These are phyloP conservation scores for Caenorhabditis latens DNA, from an alignment of 1,140 invertebrate genomes.

Conservation along the genomic window DNA sequence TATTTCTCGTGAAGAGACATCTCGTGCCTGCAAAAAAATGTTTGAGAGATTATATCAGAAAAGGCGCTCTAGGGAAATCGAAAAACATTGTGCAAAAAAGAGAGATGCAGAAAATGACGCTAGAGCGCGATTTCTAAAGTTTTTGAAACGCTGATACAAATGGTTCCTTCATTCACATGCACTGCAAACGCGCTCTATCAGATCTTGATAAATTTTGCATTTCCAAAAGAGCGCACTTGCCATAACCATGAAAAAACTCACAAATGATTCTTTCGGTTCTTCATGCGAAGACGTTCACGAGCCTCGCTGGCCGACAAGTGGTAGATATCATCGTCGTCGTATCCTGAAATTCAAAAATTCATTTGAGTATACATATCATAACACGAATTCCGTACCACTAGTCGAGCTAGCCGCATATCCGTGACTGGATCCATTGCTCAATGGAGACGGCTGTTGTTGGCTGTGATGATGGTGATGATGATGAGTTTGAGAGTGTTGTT, in stretches of 20 bases:
- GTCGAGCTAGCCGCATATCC: slow-evolving; percentile 43
- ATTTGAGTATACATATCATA: no score
- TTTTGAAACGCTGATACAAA: no score
- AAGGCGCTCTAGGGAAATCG: background rate
- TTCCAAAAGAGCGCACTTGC: no score
- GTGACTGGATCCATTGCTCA: slow-evolving; percentile 49
- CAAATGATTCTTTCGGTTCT: slow-evolving; percentile 68
- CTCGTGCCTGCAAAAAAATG: slow-evolving; percentile 50
- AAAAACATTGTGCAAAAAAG: no score
- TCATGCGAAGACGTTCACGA: slow-evolving; percentile 64
- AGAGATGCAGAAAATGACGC: no score
- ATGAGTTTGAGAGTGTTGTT: slow-evolving; percentile 46
- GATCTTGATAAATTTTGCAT: no score
- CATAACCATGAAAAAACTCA: slow-evolving; percentile 3
- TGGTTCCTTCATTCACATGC: no score
- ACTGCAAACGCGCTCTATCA: no score
- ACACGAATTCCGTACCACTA: background rate
- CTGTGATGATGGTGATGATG: slow-evolving; percentile 29
- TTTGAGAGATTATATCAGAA: background rate
- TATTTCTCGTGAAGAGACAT: slow-evolving; percentile 72
- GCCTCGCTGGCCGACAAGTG: slow-evolving; percentile 75
- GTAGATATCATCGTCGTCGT: slow-evolving; percentile 70
- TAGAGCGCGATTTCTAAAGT: no score
- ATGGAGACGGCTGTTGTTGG: slow-evolving; percentile 26
- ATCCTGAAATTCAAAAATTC: background rate